Evolutionary conservation across 2,113 vertebrate species (phyloP), one percentile per base, ranked within the genome.

Genomic region (Phrynocephalus versicolor): DNA sequence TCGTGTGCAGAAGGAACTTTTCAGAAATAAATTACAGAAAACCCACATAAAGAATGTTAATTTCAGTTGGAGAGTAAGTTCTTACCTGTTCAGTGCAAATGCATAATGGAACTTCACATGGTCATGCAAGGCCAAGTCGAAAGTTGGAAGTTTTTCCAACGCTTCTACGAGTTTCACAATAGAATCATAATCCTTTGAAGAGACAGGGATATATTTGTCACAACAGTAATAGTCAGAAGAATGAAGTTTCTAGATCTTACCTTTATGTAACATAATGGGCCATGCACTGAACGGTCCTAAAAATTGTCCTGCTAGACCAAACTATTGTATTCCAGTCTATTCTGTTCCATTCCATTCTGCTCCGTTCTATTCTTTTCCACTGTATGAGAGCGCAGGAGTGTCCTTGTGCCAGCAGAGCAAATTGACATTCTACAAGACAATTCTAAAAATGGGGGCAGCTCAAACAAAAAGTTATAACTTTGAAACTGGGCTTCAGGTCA

Each of bases 81-180:
- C 96, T 97, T 95, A 99, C 99, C 98, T 97, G 90, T 98, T 99
- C 83, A 99, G 95, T 0, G 98, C 99, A 94, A 99, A 99, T 0
- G 98, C 98, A 30, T 99, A 98, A 95, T 99, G 98, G 93, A 99
- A 96, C 94, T 98, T 98, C 93, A 99, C 98, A 33, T 99, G 98
- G 64, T 97, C 97, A 91, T 99, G 97, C 25, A 97, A 97, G 92
- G 98, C 96, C 88, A 97, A 96, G 94, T 99, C 98, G 94, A 99
- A 99, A 85, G 99, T 99, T 9, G 99, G 99, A 25, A 99, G 96
- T 90, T 98, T 99, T 94, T 99, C 98, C 95, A 99, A 95, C 27
- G 98, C 98, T 94, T 99, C 98, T 86, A 99, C 98, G 93, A 99
- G 94, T 92, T 98, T 98, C 95, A 99, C 98, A 65, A 99, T 97